Evolutionary conservation across 2,113 vertebrate genomes (phyloP).

Genomic region (Mionectes macconnelli): DNA sequence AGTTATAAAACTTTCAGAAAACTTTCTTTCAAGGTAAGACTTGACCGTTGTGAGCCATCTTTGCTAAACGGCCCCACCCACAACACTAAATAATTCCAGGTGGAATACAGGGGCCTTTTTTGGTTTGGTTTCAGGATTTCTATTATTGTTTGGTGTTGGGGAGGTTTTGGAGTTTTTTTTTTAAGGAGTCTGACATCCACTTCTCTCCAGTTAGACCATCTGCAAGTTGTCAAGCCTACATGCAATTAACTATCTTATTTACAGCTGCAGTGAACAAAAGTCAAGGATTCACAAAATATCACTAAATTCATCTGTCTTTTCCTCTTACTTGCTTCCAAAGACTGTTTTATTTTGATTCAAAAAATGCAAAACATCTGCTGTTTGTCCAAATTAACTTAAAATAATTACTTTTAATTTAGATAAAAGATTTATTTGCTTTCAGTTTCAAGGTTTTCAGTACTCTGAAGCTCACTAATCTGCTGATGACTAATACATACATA

Average conservation of each 20-base stretch:
- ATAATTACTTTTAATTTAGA: conserved; percentile 90
- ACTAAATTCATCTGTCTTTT: conserved; percentile 71
- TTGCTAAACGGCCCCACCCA: not conserved
- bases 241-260: conserved; percentile 82
- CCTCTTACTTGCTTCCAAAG: conserved; percentile 75
- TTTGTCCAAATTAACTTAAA: conserved; percentile 86
- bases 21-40: conserved; percentile 42
- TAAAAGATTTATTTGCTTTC: conserved; percentile 78
- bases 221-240: conserved; percentile 80
- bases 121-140: not conserved
- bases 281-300: conserved; percentile 83
- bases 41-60: conserved; percentile 40
- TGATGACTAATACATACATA: conserved; percentile 70
- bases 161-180: not conserved
- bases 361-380: conserved; percentile 84
- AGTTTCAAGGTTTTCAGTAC: conserved; percentile 79
- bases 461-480: conserved; percentile 71
- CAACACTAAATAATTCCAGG: conserved; percentile 67
- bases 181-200: conserved; percentile 62
- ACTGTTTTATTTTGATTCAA: conserved; percentile 78
- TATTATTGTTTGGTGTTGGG: not conserved
- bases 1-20: not conserved
- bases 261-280: conserved; percentile 83
- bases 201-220: conserved; percentile 79
- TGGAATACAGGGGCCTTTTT: conserved; percentile 6